Base-by-base conservation (phyloP, 1,140 invertebrate genomes). In the Diuraphis noxia region DNA sequence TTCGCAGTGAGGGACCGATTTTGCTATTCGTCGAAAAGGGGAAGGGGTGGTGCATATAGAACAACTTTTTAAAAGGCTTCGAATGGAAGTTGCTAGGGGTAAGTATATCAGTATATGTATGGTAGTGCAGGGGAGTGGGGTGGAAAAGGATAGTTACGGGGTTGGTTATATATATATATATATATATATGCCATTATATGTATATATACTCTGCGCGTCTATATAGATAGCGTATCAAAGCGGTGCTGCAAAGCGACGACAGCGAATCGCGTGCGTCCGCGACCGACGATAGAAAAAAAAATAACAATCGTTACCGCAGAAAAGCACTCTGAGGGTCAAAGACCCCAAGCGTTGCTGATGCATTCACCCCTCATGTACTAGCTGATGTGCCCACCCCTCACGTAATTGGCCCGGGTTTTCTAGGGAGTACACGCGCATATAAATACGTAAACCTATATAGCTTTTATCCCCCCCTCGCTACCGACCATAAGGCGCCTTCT, bases 251-350 rank as follows among this genome's bases (percentile, higher is more conserved):
- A 7, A 21, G 19, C 77, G 77, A 79, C 36, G 77, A 34, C 34
- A 23, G 79, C 38, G 79, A 81, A 81, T 38, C 79, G 21, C 79
- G 38, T 25, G 79, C 19, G 34, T 36, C 46, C 46, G 19, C 77
- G 21, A 81, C 36, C 79, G 23, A 40, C 36, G 79, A 81, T 41
- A 82, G 40, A 2, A 82, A 82, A 25, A 82, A 82, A 81, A 30
- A 82, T 7, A 82, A 82, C 81, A 82, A 82, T 82, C 81, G 40
- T 82, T 82, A 41, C 81, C 40, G 36, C 40, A 41, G 81, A 30
- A 30, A 72, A n/a, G 56, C 56, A 82, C 81, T n/a, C 38, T 82
- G 2, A 5, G 13, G 81, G 81, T 82, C 81, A 10, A 82, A 25
- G 36, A 82, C 79, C 79, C 36, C 36, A 25, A 40, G 79, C 36